Base-by-base conservation (phyloP, 2,113 vertebrate genomes). In the Brachypteracias leptosomus region DNA sequence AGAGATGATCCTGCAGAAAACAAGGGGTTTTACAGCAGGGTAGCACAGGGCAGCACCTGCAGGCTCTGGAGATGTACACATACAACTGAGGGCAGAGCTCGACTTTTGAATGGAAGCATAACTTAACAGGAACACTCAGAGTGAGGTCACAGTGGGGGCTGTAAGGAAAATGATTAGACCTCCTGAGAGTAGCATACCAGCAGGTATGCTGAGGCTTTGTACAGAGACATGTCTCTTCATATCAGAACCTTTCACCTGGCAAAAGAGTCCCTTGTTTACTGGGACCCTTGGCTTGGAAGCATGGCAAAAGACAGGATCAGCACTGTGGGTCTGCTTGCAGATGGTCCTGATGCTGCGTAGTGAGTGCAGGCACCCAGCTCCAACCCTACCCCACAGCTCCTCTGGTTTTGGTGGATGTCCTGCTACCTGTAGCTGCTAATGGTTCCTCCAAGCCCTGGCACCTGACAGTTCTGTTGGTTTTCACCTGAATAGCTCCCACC, bases 121-220 rank as follows among this genome's bases (percentile, higher is more conserved):
- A 36, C 35, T 84, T 33, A 47, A 16, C 6, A 28, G 44, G 75
- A 91, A 28, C 4, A 28, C 42, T 31, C 0, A 0, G 47, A 58
- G 11, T 3, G 42, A 4, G 1, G 42, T 78, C 57, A 26, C 26
- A 47, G 13, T 0, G 0, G 5, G 22, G 20, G 1, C 42, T 84
- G 46, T 38, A 13, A 71, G 68, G 35, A 80, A 80, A 81, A 78
- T 3, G 2, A 44, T 10, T 2, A 0, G 22, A 54, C 6, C 17
- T 54, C 19, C 26, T 24, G 36, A 44, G 36, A n/a, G 3, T 0
- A 76, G 40, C 33, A 80, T 59, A 65, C 9, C 49, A 42, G 10
- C 0, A 0, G 1, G 11, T 18, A 88, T n/a, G 24, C n/a, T 51
- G 40, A 49, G 28, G 22, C 4, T 65, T 54, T 55, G 28, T 12